Conservation (phyloP, 35 echinoderm and acorn worm genomes). For the Diadema setosum region DNA sequence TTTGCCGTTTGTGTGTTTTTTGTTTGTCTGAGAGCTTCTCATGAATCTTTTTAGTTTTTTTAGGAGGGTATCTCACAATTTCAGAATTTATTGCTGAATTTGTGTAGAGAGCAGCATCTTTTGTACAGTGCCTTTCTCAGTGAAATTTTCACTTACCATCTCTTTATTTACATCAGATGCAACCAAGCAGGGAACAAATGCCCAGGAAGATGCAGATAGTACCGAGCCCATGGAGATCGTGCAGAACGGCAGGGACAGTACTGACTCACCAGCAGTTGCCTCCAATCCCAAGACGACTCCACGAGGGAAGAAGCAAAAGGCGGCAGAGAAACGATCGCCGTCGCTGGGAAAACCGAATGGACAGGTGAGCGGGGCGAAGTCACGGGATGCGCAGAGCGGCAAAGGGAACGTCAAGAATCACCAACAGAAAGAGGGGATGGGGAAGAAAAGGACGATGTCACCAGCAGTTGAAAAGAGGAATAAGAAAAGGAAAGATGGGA, state of each 20-base stretch:
- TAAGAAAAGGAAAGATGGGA: neutral
- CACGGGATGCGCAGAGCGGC: neutral
- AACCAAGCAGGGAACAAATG: neutral
- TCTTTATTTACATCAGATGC: neutral
- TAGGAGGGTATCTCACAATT: too few species aligned
- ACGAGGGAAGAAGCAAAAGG: neutral
- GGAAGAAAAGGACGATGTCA: constrained; percentile 9
- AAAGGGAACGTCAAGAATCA: neutral
- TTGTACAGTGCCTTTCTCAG: too few species aligned
- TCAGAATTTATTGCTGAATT: too few species aligned
- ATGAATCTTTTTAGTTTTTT: too few species aligned
- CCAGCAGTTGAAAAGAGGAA: neutral
- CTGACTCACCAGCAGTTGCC: neutral
- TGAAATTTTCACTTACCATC: too few species aligned
- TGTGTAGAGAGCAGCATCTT: too few species aligned
- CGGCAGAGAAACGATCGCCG: neutral
- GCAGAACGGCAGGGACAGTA: neutral
- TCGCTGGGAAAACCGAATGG: neutral
- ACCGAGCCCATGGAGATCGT: neutral
- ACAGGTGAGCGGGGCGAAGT: neutral
- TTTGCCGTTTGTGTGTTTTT: too few species aligned
- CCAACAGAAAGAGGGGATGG: neutral
- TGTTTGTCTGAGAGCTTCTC: too few species aligned
- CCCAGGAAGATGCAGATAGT: neutral
- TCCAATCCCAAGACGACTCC: neutral